Percentiles rank a stretch among this genome's conserved stretches.
Evolutionary conservation across 2,888 invertebrate species (phyloP).

Genomic region (Rotaria macrura): DNA sequence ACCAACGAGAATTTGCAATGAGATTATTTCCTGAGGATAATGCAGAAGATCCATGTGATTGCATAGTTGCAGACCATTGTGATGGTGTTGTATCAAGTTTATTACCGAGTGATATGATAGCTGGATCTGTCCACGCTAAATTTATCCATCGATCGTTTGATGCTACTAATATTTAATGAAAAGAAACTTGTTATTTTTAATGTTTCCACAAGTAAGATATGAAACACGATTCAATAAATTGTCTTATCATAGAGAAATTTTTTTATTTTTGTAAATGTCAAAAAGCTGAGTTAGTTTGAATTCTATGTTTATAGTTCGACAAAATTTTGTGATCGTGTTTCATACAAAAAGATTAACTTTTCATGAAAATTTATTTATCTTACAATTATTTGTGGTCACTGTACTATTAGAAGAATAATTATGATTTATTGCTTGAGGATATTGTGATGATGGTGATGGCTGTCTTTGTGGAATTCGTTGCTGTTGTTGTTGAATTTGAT

Average conservation of each 20-base stretch:
- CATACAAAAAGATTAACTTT: too few relatives aligned
- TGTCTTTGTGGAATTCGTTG: not conserved
- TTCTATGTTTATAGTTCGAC: too few relatives aligned
- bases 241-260: too few relatives aligned
- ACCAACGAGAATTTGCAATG: not conserved
- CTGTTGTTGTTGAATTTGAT: not conserved
- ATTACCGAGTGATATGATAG: not conserved
- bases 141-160: slow-evolving; percentile 17
- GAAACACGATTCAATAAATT: too few relatives aligned
- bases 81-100: not conserved
- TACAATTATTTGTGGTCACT: not conserved
- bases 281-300: too few relatives aligned
- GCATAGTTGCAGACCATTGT: not conserved
- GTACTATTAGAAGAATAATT: not conserved
- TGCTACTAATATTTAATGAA: not conserved
- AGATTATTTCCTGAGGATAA: not conserved
- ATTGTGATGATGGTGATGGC: not conserved
- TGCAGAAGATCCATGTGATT: not conserved
- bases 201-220: too few relatives aligned
- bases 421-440: not conserved
- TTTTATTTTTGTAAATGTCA: too few relatives aligned
- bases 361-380: not conserved
- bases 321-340: not conserved
- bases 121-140: not conserved
- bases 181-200: not conserved